Evolutionary conservation across 2,888 invertebrate species (phyloP).

Genomic region (Copidosoma aretas): DNA sequence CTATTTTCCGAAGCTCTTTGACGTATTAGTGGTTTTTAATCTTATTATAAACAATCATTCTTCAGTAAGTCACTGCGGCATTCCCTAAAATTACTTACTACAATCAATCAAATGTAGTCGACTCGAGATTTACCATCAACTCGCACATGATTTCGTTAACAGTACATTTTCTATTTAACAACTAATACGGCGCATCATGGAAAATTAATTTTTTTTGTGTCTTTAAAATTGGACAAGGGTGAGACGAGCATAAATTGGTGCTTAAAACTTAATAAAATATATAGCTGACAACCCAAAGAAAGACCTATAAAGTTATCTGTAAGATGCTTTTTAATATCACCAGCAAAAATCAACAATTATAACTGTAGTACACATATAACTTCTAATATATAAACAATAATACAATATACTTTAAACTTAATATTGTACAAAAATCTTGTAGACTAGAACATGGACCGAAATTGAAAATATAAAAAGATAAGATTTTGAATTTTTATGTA

Average conservation of each 20-base stretch:
- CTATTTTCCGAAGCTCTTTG: slow-evolving; percentile 8
- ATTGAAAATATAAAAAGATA: slow-evolving; percentile 12
- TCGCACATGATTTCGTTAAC: slow-evolving; percentile 10
- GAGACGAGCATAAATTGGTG: slow-evolving; percentile 31
- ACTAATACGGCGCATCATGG: not conserved
- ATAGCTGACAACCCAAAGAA: slow-evolving; percentile 32
- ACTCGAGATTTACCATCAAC: slow-evolving; percentile 13
- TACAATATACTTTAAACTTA: slow-evolving; percentile 31
- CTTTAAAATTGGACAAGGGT: slow-evolving; percentile 22
- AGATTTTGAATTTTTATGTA: not conserved
- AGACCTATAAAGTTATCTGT: slow-evolving; percentile 28
- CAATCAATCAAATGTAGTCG: slow-evolving; percentile 24
- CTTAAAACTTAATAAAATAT: slow-evolving; percentile 27
- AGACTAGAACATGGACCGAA: slow-evolving; percentile 38
- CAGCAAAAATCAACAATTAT: slow-evolving; percentile 40
- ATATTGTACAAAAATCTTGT: slow-evolving; percentile 33
- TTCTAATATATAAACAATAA: slow-evolving; percentile 33
- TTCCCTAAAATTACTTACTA: slow-evolving; percentile 32
- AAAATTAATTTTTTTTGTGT: slow-evolving; percentile 25
- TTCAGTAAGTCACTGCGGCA: slow-evolving; percentile 39
- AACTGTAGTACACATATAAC: slow-evolving; percentile 37
- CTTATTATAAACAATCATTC: slow-evolving; percentile 12
- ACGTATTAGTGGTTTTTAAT: slow-evolving; percentile 2
- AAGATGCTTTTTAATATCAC: slow-evolving; percentile 32
- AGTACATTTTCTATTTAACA: slow-evolving; percentile 11